Base-by-base conservation (phyloP, 2,113 vertebrate genomes). In the Poeciliopsis prolifica region DNA sequence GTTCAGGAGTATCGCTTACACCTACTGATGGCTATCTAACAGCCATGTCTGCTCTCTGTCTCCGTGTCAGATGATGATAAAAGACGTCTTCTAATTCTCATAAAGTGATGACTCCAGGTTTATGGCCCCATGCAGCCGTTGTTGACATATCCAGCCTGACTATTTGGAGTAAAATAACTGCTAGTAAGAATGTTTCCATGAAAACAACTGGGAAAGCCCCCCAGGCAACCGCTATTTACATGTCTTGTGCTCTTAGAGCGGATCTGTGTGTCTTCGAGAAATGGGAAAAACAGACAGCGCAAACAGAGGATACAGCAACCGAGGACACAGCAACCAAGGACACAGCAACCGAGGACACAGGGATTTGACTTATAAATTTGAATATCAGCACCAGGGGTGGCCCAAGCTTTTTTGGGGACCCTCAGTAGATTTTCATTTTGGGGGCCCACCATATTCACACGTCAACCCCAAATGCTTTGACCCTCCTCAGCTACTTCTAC, bases 1-100 rank as follows among this genome's bases (percentile, higher is more conserved):
- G 22, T 71, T 67, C 69, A 70, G 84, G 44, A 28, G 82, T 89
- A 92, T 92, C 86, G 42, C 82, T 88, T 87, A 86, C 89, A 84
- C 65, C 33, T 63, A 63, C 74, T 65, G 87, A 92, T 92, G 80
- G 77, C 78, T 86, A 89, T 91, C 88, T 79, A 40, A 58, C 75
- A 15, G 77, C 67, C 78, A 80, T 76, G 86, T 86, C 90, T 91
- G 83, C 78, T 63, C 79, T 79, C 70, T 60, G 65, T 90, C 84
- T 85, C 65, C 26, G 48, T 63, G 72, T 68, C 82, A 72, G 6
- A 28, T 30, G 85, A 84, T 85, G 83, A 84, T 78, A 82, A 85
- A 85, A 86, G 81, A 85, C 58, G 58, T 82, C 83, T 85, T 79
- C 76, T 81, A 37, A 78, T 77, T 86, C 72, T 87, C 77, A 81